phyloP scores from a whole-genome alignment of 2,888 invertebrate species.

The Temnothorax ravouxi region DNA sequence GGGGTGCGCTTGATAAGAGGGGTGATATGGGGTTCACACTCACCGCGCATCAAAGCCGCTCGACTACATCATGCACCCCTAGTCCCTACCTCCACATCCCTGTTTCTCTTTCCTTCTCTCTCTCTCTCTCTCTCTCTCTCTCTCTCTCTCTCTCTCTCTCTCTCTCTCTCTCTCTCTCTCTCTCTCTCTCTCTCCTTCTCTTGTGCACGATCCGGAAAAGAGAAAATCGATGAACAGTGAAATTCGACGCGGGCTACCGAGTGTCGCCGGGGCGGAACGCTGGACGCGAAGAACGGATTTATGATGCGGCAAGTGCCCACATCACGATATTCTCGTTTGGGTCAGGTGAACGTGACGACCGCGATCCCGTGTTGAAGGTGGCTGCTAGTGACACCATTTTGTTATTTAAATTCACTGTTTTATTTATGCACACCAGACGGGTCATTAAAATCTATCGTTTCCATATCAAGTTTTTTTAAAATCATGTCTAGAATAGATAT shows the following conservation, averaged over 20 bases:
- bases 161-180: background rate
- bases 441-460: background rate
- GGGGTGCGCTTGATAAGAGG: conserved; percentile 74
- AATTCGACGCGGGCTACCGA: conserved; percentile 31
- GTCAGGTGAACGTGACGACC: conserved; percentile 20
- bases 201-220: conserved; percentile 43
- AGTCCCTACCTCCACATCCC: background rate
- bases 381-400: conserved; percentile 18
- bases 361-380: background rate
- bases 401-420: conserved; percentile 1
- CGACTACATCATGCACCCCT: conserved; percentile 41
- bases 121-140: too few species aligned
- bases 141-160: background rate
- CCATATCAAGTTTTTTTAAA: background rate
- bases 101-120: background rate
- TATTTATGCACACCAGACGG: background rate
- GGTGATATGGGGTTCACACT: conserved; percentile 81
- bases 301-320: conserved; percentile 31
- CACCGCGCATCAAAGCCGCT: conserved; percentile 78
- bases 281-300: conserved; percentile 49
- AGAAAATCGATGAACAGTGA: conserved; percentile 46
- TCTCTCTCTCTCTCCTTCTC: background rate
- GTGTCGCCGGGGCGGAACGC: conserved; percentile 20
- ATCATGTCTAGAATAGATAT: background rate
- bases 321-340: conserved; percentile 37